Conservation (phyloP, 2,797 vertebrate species). For the Sphaeramia orbicularis region DNA sequence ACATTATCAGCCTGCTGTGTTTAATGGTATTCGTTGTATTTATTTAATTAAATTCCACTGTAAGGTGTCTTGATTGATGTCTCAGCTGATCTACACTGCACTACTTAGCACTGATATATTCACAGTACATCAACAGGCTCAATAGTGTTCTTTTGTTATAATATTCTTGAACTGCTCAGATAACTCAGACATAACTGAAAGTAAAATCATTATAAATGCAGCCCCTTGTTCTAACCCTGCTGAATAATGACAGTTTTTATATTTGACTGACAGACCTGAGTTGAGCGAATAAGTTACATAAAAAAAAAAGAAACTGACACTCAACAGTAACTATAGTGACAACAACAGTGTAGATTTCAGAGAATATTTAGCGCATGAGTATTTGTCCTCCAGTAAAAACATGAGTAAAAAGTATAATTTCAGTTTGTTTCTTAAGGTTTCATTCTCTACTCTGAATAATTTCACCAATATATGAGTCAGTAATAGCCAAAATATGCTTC, state of each 20-base stretch:
- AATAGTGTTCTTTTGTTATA: conserved; percentile 32
- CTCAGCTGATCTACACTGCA: conserved; percentile 22
- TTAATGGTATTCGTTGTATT: conserved; percentile 45
- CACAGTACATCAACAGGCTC: conserved; percentile 18
- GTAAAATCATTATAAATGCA: conserved; percentile 33
- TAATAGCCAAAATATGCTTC: too few species aligned
- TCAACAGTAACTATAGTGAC: too few species aligned
- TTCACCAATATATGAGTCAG: too few species aligned
- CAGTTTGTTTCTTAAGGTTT: too few species aligned
- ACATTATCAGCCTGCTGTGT: conserved; percentile 51
- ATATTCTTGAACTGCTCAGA: conserved; percentile 14
- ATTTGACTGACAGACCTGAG: conserved; percentile 27
- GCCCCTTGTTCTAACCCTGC: conserved; percentile 29
- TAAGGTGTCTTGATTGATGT: conserved; percentile 51
- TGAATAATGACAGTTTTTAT: conserved; percentile 43
- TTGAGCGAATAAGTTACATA: too few species aligned
- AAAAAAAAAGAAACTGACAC: too few species aligned
- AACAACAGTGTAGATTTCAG: too few species aligned
- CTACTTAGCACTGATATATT: conserved; percentile 15
- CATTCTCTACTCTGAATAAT: too few species aligned
- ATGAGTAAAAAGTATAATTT: too few species aligned
- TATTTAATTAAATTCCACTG: conserved; percentile 62
- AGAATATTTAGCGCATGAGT: too few species aligned
- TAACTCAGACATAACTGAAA: conserved; percentile 13
- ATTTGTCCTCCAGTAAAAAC: too few species aligned